phyloP scores from a whole-genome alignment of 2,797 vertebrate genomes.

The Premnoplex brunnescens region DNA sequence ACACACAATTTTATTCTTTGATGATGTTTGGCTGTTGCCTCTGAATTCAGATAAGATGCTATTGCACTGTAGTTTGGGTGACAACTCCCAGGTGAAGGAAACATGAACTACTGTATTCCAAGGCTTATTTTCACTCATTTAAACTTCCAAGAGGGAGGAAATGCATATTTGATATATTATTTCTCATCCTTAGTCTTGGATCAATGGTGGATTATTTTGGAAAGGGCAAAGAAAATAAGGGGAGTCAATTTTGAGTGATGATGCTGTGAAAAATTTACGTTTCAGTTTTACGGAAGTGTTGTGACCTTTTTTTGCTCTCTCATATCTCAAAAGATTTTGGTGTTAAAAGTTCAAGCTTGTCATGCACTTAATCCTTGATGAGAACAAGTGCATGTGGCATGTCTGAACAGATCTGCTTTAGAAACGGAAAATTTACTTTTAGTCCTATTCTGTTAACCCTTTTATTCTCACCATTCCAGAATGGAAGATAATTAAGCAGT shows the following conservation, averaged over 20 bases:
- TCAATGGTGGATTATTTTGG: background rate
- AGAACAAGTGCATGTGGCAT: constrained; percentile 47
- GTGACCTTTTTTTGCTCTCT: constrained; percentile 19
- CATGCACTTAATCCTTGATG: constrained; percentile 68
- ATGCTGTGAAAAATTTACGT: constrained; percentile 45
- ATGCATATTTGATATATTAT: background rate
- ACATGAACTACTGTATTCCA: background rate
- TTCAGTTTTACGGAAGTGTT: constrained; percentile 9
- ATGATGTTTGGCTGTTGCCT: background rate
- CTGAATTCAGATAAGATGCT: background rate
- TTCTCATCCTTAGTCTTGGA: background rate
- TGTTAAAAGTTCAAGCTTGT: constrained; percentile 65
- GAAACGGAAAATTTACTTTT: constrained; percentile 65
- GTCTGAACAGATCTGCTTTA: constrained; percentile 62
- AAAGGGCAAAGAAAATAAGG: constrained; percentile 2
- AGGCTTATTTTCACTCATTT: background rate
- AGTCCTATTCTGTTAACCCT: constrained; percentile 30
- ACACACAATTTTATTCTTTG: background rate
- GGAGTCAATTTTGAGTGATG: constrained; percentile 14
- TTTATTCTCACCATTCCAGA: constrained; percentile 19
- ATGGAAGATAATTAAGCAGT: constrained; percentile 46
- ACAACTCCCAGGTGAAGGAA: background rate
- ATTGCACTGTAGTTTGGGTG: background rate
- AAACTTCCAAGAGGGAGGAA: background rate
- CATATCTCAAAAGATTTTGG: background rate